These are phyloP conservation scores for Dromococcyx pavoninus DNA, from an alignment of 2,797 vertebrate species.

Conservation along the genomic window DNA sequence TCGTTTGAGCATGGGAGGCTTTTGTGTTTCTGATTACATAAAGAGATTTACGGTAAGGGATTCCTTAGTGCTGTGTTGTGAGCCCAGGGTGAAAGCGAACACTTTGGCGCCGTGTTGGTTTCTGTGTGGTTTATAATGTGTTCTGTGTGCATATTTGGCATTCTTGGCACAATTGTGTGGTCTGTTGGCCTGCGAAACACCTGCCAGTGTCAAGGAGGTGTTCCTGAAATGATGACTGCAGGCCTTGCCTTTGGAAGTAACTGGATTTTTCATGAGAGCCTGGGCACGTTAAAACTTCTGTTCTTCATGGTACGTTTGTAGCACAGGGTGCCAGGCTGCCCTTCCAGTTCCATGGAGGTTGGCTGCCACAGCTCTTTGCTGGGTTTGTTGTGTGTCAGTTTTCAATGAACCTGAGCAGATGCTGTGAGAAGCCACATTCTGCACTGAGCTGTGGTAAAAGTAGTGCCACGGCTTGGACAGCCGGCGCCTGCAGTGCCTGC, in stretches of 20 bases:
- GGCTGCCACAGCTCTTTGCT: not conserved
- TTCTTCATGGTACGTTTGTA: not conserved
- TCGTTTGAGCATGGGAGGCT: slow-evolving; percentile 77
- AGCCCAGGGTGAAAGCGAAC: not conserved
- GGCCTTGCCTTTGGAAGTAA: not conserved
- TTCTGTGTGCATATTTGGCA: not conserved
- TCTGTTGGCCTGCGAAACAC: not conserved
- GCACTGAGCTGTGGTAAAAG: not conserved
- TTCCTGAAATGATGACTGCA: slow-evolving; percentile 14
- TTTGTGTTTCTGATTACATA: slow-evolving; percentile 80
- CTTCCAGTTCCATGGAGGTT: not conserved
- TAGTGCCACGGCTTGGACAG: not conserved
- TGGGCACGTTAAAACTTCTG: not conserved
- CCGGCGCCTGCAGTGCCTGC: not conserved
- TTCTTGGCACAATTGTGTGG: slow-evolving; percentile 1
- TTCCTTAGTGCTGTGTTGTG: not conserved
- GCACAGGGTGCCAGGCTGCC: not conserved
- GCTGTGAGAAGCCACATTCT: not conserved
- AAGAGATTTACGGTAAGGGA: slow-evolving; percentile 82
- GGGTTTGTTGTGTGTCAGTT: not conserved
- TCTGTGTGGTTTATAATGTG: not conserved
- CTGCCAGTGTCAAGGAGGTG: not conserved
- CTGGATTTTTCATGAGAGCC: not conserved
- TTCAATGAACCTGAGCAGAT: not conserved
- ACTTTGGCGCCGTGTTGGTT: not conserved